Base-by-base conservation (phyloP, 2,797 vertebrate genomes). In the Aeoliscus strigatus region DNA sequence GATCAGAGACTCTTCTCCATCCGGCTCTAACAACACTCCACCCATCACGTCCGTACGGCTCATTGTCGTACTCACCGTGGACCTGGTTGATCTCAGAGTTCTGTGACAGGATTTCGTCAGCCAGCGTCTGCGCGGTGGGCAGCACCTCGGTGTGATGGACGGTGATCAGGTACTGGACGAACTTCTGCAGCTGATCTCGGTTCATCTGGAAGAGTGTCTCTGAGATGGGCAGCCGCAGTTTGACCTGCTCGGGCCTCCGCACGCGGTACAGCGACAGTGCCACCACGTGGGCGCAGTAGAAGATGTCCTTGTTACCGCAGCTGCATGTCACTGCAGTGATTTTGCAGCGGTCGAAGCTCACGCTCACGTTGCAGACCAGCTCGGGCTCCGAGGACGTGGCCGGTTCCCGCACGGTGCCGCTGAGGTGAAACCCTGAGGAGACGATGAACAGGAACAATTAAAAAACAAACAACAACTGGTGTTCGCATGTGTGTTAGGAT, bases 61-160 rank as follows among this genome's bases (percentile, higher is more conserved):
- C n/a, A n/a, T n/a, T n/a, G n/a, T n/a, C n/a, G n/a, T n/a, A n/a
- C 94, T 94, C 73, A 98, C 96, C 96, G 32, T 98, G 95, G 51
- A 98, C 94, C 90, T 98, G 96, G 87, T 98, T 98, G 86, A 98
- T 98, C 88, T 98, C 94, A 0, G 96, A 98, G 89, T 98, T 97
- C 79, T 96, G 93, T 2, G 94, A 98, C 66, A 98, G 91, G 69
- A 98, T 98, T 88, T 98, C 96, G 45, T 98, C 96, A 24, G 96
- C 96, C 81, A 98, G 82, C 70, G 95, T 96, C 62, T 98, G 96
- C 27, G 96, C 96, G 9, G 96, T 98, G 72, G 96, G 96, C 83
- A 98, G 89, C 81, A 98, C 95, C 87, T 98, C 94, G 2, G 96
- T 98, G 86, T 98, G 96, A 76, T 98, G 96, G 51, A 96, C 94